Evolutionary conservation across 2,888 invertebrate species (phyloP).

Genomic region (Melanostoma scalare): DNA sequence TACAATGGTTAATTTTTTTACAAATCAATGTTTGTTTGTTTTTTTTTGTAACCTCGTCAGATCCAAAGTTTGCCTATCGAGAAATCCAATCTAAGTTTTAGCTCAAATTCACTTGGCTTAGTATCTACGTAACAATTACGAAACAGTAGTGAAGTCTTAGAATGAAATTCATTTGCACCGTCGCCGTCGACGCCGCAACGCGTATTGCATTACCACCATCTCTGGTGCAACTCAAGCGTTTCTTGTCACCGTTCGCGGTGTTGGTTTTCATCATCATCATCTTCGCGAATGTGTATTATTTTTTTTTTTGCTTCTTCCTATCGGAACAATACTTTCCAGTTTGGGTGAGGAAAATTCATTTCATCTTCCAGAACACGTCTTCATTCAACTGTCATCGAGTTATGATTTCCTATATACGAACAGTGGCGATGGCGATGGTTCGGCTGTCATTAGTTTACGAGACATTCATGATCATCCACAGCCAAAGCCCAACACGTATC

Average conservation of each 20-base stretch:
- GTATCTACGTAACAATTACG: slow-evolving; percentile 52
- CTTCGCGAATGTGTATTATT: slow-evolving; percentile 5
- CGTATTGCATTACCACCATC: slow-evolving; percentile 38
- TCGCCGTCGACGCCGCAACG: slow-evolving; percentile 9
- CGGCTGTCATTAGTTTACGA: slow-evolving; percentile 27
- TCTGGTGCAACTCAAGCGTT: slow-evolving; percentile 28
- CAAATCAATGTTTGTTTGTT: no score
- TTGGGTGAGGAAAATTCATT: slow-evolving; percentile 33
- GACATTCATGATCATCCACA: slow-evolving; percentile 14
- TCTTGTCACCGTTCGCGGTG: slow-evolving; percentile 1
- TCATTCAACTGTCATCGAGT: slow-evolving; percentile 22
- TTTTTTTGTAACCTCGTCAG: no score
- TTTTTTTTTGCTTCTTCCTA: slow-evolving; percentile 21
- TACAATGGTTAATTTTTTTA: no score
- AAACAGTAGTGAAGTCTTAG: slow-evolving; percentile 47
- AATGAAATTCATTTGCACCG: slow-evolving; percentile 40
- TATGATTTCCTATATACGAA: slow-evolving; percentile 27
- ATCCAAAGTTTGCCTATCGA: no score
- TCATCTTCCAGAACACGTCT: slow-evolving; percentile 32
- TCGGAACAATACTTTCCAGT: slow-evolving; percentile 9
- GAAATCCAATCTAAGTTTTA: slow-evolving; percentile 27
- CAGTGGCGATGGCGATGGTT: background rate
- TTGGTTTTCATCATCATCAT: slow-evolving; percentile 16
- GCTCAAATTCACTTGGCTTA: slow-evolving; percentile 34
- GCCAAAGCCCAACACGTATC: background rate